Base-by-base conservation (phyloP, 2,797 vertebrate genomes). In the Lerista edwardsae region DNA sequence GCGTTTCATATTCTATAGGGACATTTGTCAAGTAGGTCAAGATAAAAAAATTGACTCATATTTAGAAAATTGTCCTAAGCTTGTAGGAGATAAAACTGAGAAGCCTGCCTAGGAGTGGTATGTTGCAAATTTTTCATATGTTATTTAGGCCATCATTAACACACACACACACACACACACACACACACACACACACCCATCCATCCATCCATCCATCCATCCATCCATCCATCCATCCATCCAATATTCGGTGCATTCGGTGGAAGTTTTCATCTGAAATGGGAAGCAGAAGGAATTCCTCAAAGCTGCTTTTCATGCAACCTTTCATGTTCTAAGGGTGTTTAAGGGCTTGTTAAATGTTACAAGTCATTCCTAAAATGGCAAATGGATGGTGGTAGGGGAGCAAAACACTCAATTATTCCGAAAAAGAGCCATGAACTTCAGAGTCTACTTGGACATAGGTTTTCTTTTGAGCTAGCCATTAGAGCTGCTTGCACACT, bases 91-190 rank as follows among this genome's bases (percentile, higher is more conserved):
- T 39, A 76, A 25, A 71, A 55, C 23, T 36, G n/a, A 29, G 69
- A 69, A 68, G 31, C 47, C 27, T 67, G 51, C 31, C 17, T 75
- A 34, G 57, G 51, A 64, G 27, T 44, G 29, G 39, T 64, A 41
- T 44, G 76, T 6, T 31, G 64, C 36, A 80, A 27, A 68, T 41
- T 68, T 67, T 29, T 75, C 34, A 68, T 10, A 62, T 75, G 39
- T 85, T 80, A 76, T 76, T 86, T 76, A 81, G 65, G 79, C 81
- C 73, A 76, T 19, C 61, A 25, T 41, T 76, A 36, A 69, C 27
- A 67, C 34, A 79, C 5, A n/a, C 44, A 51, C 47, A 51, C 7
- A 51, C 47, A 51, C 23, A 57, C 44, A 10, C n/a, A n/a, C n/a
- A n/a, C n/a, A n/a, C n/a, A n/a, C n/a, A n/a, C n/a, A n/a, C n/a